Evolutionary conservation across 2,888 invertebrate genomes (phyloP).

Genomic region (Rhagium mordax): DNA sequence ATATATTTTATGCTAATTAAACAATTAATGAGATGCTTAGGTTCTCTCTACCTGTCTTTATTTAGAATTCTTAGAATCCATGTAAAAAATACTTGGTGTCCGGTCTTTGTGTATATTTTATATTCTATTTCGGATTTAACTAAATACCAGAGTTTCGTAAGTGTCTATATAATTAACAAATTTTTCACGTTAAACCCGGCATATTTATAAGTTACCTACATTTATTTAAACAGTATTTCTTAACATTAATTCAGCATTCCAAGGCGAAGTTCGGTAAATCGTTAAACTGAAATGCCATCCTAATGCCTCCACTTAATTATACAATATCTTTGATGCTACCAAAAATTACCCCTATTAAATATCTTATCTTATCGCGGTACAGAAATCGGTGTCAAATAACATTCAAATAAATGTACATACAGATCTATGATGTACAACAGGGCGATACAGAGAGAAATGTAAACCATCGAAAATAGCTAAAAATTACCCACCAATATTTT

Average conservation of each 20-base stretch:
- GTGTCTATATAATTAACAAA: slow-evolving; percentile 63
- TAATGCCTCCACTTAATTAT: slow-evolving; percentile 37
- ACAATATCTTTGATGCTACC: slow-evolving; percentile 42
- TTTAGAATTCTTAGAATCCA: slow-evolving; percentile 59
- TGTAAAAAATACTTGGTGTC: slow-evolving; percentile 47
- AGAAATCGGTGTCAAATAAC: slow-evolving; percentile 44
- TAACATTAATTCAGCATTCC: slow-evolving; percentile 44
- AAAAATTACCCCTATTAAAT: slow-evolving; percentile 40
- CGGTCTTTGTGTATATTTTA: slow-evolving; percentile 36
- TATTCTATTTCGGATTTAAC: slow-evolving; percentile 27
- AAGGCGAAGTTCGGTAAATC: slow-evolving; percentile 31
- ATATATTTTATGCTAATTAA: slow-evolving; percentile 65
- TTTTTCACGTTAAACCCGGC: slow-evolving; percentile 60
- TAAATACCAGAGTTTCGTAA: slow-evolving; percentile 45
- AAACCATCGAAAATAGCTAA: too few species aligned
- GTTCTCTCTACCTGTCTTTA: slow-evolving; percentile 58
- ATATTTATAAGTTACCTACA: slow-evolving; percentile 53
- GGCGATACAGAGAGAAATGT: too few species aligned
- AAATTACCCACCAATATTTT: too few species aligned
- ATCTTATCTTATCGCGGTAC: slow-evolving; percentile 37
- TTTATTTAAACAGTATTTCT: slow-evolving; percentile 48
- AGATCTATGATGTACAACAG: too few species aligned
- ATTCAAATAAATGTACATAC: slow-evolving; percentile 27
- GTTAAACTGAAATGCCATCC: slow-evolving; percentile 41
- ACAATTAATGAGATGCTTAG: slow-evolving; percentile 60